Evolutionary conservation across 2,888 invertebrate species (phyloP), one percentile per base, ranked within the genome.

Genomic region (Bembecia ichneumoniformis): DNA sequence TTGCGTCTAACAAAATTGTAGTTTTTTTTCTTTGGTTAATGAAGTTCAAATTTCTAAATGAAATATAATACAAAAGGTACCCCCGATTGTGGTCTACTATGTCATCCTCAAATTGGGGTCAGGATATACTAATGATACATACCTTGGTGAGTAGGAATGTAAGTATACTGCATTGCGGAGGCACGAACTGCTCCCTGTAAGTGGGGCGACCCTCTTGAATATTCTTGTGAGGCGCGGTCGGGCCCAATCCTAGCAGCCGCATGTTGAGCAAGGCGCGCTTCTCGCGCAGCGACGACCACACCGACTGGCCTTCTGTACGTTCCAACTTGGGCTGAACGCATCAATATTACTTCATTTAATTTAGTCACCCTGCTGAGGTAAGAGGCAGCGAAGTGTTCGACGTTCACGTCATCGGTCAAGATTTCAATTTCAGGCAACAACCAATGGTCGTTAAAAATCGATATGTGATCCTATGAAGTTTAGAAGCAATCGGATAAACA

Each of bases 151-250:
- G 91, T 66, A 99, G 91, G 79, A 95, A 97, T 0, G 97, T 96
- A 56, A 99, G 90, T 91, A 99, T 97, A 64, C 98, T 98, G 91
- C 96, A 96, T 70, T 96, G 94, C 0, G 99, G 99, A 3, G 99
- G 95, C 20, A 99, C 94, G 83, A 99, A 99, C 71, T 97, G 96
- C 75, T 99, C 98, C 52, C 97, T 88, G 71, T 96, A 97, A 0
- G 96, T 96, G 0, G 96, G 96, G 49, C 96, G 92, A 56, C 96
- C 96, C 73, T 97, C 97, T 69, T 96, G 95, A 82, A 96, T 96
- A 64, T 82, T 62, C 87, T 88, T 69, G 82, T 88, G 63, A 58
- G 89, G 69, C 65, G 87, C 62, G 64, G 87, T 63, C 9, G 92
- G 90, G 36, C 92, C 92, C 51, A 93, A 89, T 0, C 96, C 96